Percentiles rank a stretch among this genome's conserved stretches.
Conservation (phyloP, 2,888 invertebrate genomes). For the Nephrotoma appendiculata region DNA sequence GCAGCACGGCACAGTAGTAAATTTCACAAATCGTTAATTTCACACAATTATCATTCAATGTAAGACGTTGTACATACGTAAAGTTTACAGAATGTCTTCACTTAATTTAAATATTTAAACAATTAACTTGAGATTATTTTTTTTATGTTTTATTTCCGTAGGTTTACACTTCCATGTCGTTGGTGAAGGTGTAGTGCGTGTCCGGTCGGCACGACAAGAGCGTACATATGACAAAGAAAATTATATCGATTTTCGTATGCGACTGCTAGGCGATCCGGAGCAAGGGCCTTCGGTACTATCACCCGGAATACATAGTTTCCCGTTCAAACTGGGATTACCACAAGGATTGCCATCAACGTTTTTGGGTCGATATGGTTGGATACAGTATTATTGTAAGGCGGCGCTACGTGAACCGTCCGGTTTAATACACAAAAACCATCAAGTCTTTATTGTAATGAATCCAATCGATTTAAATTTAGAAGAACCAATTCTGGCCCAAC, state of each 20-base stretch:
- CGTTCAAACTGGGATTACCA: conserved; percentile 82
- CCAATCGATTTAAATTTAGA: conserved; percentile 87
- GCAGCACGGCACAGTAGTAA: neutral
- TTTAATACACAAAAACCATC: conserved; percentile 85
- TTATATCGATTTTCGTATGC: conserved; percentile 90
- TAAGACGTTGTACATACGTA: neutral
- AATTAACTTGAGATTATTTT: neutral
- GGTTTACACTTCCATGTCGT: conserved; percentile 89
- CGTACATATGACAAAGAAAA: conserved; percentile 82
- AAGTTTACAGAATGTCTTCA: neutral
- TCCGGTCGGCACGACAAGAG: conserved; percentile 68
- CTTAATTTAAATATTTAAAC: neutral
- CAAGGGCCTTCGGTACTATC: conserved; percentile 72
- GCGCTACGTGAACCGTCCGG: conserved; percentile 73
- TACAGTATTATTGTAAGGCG: conserved; percentile 86
- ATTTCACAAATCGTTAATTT: neutral
- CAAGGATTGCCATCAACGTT: conserved; percentile 85
- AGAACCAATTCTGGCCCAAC: conserved; percentile 76
- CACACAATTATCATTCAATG: neutral
- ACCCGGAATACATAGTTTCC: conserved; percentile 89
- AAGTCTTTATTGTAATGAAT: conserved; percentile 95
- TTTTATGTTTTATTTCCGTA: conserved; percentile 27
- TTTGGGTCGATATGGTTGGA: conserved; percentile 88
- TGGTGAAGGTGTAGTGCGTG: conserved; percentile 85
- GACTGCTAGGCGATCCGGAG: conserved; percentile 79